These are phyloP conservation scores for Rousettus madagascariensis DNA, from an alignment of 2,797 vertebrate species.

Conservation along the genomic window DNA sequence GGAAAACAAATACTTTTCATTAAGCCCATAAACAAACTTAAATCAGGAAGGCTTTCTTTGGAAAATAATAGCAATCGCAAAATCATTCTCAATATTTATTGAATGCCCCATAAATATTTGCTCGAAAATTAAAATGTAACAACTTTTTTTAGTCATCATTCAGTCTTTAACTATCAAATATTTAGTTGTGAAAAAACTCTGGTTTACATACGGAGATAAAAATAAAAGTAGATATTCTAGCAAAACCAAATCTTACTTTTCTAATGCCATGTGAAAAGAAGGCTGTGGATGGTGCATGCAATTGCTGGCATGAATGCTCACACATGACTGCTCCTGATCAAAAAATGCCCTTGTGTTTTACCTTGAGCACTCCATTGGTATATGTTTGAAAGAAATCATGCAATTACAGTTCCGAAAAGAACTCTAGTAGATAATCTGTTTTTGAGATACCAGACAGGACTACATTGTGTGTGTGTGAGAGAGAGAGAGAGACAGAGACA, in stretches of 20 bases:
- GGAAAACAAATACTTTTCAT: constrained; percentile 43
- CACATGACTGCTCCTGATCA: background rate
- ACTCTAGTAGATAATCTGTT: background rate
- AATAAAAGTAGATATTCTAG: constrained; percentile 1
- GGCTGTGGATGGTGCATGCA: background rate
- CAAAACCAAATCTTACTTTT: background rate
- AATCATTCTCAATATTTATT: constrained; percentile 20
- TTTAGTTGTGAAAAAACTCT: constrained; percentile 41
- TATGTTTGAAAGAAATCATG: constrained; percentile 27
- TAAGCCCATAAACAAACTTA: background rate
- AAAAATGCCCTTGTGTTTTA: constrained; percentile 6
- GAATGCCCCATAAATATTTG: background rate
- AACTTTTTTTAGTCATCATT: background rate
- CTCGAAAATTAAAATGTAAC: constrained; percentile 40
- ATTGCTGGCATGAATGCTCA: background rate
- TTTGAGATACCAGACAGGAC: background rate
- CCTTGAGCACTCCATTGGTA: background rate
- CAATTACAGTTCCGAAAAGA: background rate
- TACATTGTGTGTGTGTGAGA: background rate
- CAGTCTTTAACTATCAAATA: constrained; percentile 27
- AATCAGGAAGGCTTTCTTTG: background rate
- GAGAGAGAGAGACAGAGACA: background rate
- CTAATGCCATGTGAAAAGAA: background rate
- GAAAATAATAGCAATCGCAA: background rate
- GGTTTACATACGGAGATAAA: background rate